Base-by-base conservation (phyloP, 2,113 vertebrate species). In the Polypterus bichir region DNA sequence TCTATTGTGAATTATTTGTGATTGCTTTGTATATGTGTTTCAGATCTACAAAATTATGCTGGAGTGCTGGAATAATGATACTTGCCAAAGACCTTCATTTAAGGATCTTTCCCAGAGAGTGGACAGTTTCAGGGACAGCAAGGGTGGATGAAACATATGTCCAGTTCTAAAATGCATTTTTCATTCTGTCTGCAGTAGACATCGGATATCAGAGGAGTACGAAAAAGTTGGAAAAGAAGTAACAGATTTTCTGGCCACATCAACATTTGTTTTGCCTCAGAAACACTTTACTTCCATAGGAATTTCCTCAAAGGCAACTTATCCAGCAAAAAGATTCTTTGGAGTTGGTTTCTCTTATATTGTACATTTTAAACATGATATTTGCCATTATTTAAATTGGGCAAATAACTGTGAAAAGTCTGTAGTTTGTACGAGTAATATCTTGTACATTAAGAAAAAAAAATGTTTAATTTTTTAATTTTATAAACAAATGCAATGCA, bases 41-140 rank as follows among this genome's bases (percentile, higher is more conserved):
- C 76, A 98, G 96, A 89, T 97, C 62, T 81, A 92, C 64, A 55
- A 71, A 54, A 86, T 94, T 51, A 98, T 97, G 94, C 81, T 72
- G 47, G 88, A 93, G 62, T 97, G 94, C 78, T 98, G 96, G 96
- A 88, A 83, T 69, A 83, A 79, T 9, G 83, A 84, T 1, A 86
- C 87, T 2, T 69, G 53, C 7, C 79, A 77, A 9, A 86, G 96
- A 3, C 96, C 94, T 1, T 79, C 85, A 7, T 97, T 98, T 70
- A 90, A 75, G 66, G 79, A 85, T 47, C 84, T 98, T 52, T 76
- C 81, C 65, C 71, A 83, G 60, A 85, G 73, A 49, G 89, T 98
- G 74, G 91, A 93, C 77, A 66, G 70, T 2, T 80, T 91, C 60
- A 84, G 88, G 72, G 89, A 91, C 60, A 77, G 60, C 70, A 78